These are phyloP conservation scores for Zaprionus ornatus DNA, from an alignment of 1,140 invertebrate species.

Conservation along the genomic window DNA sequence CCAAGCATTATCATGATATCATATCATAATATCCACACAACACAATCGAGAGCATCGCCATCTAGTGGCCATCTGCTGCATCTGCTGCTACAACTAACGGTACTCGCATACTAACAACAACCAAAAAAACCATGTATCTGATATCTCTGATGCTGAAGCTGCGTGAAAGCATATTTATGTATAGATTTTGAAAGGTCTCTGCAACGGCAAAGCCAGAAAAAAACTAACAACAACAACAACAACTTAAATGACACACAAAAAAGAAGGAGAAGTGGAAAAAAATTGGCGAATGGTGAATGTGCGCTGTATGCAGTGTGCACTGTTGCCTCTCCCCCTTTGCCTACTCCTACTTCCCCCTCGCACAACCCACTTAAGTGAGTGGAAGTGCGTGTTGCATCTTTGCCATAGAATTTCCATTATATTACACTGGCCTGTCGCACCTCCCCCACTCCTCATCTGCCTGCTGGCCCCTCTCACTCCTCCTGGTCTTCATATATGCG, in stretches of 20 bases:
- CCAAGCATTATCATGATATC: slow-evolving; percentile 34
- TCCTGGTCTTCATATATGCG: slow-evolving; percentile 31
- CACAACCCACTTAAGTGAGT: slow-evolving; percentile 29
- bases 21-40: slow-evolving; percentile 27
- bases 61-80: slow-evolving; percentile 35
- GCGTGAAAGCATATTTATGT: slow-evolving; percentile 81
- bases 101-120: slow-evolving; percentile 17
- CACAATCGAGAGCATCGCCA: slow-evolving; percentile 34
- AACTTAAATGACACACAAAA: slow-evolving; percentile 42
- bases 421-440: slow-evolving; percentile 3
- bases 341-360: not conserved
- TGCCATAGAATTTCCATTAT: slow-evolving; percentile 48
- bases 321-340: slow-evolving; percentile 6
- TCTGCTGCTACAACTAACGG: slow-evolving; percentile 34
- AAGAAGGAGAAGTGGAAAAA: slow-evolving; percentile 16
- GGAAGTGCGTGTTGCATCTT: slow-evolving; percentile 47
- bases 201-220: slow-evolving; percentile 15
- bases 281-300: slow-evolving; percentile 54
- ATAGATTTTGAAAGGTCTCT: slow-evolving; percentile 60
- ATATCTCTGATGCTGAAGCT: slow-evolving; percentile 42
- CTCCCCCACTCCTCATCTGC: not conserved
- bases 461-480: too few relatives aligned
- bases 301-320: slow-evolving; percentile 1
- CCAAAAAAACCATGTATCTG: slow-evolving; percentile 42
- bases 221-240: slow-evolving; percentile 34